A percentile compares a stretch with the other conserved stretches of the same genome.
phyloP scores from a whole-genome alignment of 2,797 vertebrate species.

The Carduelis carduelis region DNA sequence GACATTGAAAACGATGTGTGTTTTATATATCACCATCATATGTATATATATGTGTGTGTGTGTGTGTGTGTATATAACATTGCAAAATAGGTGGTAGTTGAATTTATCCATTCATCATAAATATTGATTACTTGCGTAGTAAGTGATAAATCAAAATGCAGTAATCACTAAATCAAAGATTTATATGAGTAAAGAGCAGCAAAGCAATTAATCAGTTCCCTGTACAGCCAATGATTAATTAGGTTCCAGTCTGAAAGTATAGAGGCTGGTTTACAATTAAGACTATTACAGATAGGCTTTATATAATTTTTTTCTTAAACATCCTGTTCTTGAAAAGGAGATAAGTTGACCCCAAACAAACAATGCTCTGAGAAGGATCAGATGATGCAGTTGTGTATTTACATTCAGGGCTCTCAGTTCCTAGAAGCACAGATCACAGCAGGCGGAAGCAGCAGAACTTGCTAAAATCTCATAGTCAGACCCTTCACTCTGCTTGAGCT shows the following conservation, averaged over 20 bases:
- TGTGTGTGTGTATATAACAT: constrained; percentile 50
- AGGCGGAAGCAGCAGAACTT: neutral
- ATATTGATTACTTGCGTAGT: constrained; percentile 86
- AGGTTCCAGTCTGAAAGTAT: constrained; percentile 74
- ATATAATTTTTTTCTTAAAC: constrained; percentile 37
- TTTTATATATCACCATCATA: neutral
- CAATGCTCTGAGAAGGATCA: constrained; percentile 20
- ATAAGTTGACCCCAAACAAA: constrained; percentile 56
- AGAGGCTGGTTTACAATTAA: constrained; percentile 73
- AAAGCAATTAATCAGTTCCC: constrained; percentile 83
- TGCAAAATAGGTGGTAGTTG: constrained; percentile 75
- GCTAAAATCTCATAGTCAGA: neutral
- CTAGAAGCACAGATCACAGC: neutral
- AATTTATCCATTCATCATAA: constrained; percentile 85
- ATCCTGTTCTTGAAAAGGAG: constrained; percentile 55
- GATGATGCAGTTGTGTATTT: constrained; percentile 40
- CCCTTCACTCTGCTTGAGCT: neutral
- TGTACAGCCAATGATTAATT: constrained; percentile 86
- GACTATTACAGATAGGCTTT: constrained; percentile 61
- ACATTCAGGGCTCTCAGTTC: constrained; percentile 16
- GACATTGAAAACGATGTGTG: neutral
- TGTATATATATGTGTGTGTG: neutral
- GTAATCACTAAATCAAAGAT: constrained; percentile 88
- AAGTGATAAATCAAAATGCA: constrained; percentile 84
- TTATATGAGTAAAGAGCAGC: constrained; percentile 89